These are phyloP conservation scores for Oophaga sylvatica DNA, from an alignment of 2,797 vertebrate species.

Conservation along the genomic window DNA sequence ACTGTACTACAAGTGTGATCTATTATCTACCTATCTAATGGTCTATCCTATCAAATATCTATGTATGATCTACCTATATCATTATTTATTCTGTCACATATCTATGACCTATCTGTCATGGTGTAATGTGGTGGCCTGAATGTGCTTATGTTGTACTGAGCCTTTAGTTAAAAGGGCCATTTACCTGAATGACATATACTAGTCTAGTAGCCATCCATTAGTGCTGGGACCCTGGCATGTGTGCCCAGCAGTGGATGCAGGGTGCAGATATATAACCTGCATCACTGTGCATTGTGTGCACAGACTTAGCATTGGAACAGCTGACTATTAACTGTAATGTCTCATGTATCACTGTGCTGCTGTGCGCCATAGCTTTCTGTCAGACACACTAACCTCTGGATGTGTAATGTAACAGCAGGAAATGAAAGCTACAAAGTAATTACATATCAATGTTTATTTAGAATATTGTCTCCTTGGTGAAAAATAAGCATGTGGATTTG, in stretches of 20 bases:
- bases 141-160: background rate
- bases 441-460: background rate
- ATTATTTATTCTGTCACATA: background rate
- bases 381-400: background rate
- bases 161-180: background rate
- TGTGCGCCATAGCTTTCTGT: conserved; percentile 34
- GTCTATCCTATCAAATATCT: background rate
- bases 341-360: conserved; percentile 30
- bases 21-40: background rate
- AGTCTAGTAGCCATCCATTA: no score
- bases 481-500: background rate
- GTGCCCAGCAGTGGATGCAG: background rate
- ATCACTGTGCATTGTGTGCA: background rate
- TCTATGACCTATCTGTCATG: background rate
- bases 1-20: background rate
- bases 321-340: background rate
- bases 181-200: background rate
- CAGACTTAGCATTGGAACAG: background rate
- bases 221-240: background rate
- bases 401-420: background rate
- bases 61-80: background rate
- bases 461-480: background rate
- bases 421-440: background rate
- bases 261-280: background rate
- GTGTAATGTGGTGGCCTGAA: background rate